These are phyloP conservation scores for Babylonia areolata DNA, from an alignment of 1,140 invertebrate species.

Conservation along the genomic window DNA sequence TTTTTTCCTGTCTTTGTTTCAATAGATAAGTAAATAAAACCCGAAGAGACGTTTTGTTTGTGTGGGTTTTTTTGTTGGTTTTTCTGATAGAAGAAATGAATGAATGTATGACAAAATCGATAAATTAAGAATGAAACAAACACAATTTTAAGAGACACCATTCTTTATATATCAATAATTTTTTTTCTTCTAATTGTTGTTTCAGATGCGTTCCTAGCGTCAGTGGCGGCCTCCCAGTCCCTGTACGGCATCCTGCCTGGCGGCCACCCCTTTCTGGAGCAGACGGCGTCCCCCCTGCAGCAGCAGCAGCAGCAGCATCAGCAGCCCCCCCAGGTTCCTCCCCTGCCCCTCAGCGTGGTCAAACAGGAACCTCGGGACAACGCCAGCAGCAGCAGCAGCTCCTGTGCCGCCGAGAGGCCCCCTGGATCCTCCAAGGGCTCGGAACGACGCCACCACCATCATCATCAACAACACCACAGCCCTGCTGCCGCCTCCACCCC, in stretches of 20 bases:
- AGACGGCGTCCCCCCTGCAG: neutral
- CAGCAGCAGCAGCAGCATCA: neutral
- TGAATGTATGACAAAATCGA: neutral
- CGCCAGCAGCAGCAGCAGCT: neutral
- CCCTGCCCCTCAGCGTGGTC: constrained; percentile 9
- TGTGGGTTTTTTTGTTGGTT: too few species aligned
- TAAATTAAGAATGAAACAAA: neutral
- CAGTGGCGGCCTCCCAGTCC: constrained; percentile 31
- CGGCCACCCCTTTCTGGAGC: constrained; percentile 26
- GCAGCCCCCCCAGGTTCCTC: neutral
- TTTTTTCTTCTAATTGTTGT: neutral
- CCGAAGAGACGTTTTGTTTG: too few species aligned
- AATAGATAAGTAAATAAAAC: too few species aligned
- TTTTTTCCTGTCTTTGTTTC: too few species aligned
- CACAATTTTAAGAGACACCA: too few species aligned
- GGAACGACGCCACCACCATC: neutral
- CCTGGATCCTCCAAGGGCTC: neutral
- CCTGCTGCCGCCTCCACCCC: neutral
- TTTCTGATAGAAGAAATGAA: neutral
- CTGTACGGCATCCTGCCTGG: constrained; percentile 27
- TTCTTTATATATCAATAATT: too few species aligned
- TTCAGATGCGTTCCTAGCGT: constrained; percentile 35
- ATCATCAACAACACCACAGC: neutral
- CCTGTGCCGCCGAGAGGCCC: constrained; percentile 12
- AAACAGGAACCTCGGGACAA: constrained; percentile 34